A percentile compares a stretch with the other conserved stretches of the same genome.
Evolutionary conservation across 2,888 invertebrate species (phyloP).

Genomic region (Dione juno): DNA sequence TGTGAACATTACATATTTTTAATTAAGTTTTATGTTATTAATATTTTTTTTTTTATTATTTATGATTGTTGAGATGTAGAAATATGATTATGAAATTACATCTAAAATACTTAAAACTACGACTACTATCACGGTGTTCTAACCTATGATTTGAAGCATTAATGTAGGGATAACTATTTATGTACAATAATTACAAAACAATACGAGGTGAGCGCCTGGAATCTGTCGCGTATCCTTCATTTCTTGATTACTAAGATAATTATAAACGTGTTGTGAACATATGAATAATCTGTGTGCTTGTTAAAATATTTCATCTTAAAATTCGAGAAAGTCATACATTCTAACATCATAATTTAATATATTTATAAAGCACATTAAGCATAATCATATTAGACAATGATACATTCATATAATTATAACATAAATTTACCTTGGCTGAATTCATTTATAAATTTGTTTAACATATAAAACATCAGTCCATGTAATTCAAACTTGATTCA

Average conservation of each 20-base stretch:
- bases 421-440: slow-evolving; percentile 2
- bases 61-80: slow-evolving; percentile 10
- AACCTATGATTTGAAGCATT: slow-evolving; percentile 78
- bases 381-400: slow-evolving; percentile 3
- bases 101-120: slow-evolving; percentile 45
- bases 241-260: neutral
- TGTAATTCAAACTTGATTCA: slow-evolving; percentile 61
- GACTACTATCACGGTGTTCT: slow-evolving; percentile 81
- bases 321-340: neutral
- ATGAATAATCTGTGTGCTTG: neutral
- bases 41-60: neutral
- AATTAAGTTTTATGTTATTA: slow-evolving; percentile 11
- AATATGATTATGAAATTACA: slow-evolving; percentile 30
- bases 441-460: neutral
- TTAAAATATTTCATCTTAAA: neutral
- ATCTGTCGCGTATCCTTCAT: slow-evolving; percentile 18
- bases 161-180: slow-evolving; percentile 51
- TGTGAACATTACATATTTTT: slow-evolving; percentile 6
- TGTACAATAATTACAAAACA: slow-evolving; percentile 77
- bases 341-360: neutral
- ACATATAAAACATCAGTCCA: slow-evolving; percentile 25
- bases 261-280: neutral
- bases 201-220: slow-evolving; percentile 65
- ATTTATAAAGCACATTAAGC: slow-evolving; percentile 10
- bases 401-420: slow-evolving; percentile 3